phyloP scores from a whole-genome alignment of 2,888 invertebrate species.

The Prostheceraeus crozeri region DNA sequence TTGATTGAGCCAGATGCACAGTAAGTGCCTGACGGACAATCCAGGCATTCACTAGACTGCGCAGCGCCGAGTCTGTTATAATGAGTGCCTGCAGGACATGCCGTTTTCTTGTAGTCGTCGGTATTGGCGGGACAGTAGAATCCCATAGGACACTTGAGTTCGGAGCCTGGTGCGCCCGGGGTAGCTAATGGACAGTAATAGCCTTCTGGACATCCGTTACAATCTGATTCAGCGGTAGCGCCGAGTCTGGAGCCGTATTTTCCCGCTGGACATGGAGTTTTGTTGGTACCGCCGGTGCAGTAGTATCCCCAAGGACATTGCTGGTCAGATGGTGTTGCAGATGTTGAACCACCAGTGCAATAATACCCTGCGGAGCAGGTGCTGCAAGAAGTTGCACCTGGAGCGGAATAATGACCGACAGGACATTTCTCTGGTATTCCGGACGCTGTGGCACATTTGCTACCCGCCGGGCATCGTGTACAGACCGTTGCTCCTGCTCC shows the following conservation, averaged over 20 bases:
- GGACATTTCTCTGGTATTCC: constrained; percentile 45
- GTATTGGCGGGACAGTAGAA: not conserved
- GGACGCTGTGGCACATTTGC: constrained; percentile 45
- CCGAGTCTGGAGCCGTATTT: not conserved
- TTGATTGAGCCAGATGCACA: constrained; percentile 44
- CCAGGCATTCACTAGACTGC: constrained; percentile 44
- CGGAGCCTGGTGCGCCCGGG: not conserved
- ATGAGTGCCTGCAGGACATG: not conserved
- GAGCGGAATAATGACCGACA: constrained; percentile 46
- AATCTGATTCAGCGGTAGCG: constrained; percentile 7
- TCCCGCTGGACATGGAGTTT: constrained; percentile 46
- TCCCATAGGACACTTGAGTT: not conserved
- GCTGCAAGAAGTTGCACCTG: constrained; percentile 38
- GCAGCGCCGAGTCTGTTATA: constrained; percentile 36
- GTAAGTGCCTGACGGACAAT: constrained; percentile 50
- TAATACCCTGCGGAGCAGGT: constrained; percentile 46
- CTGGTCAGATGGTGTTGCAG: constrained; percentile 44
- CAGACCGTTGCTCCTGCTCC: constrained; percentile 47
- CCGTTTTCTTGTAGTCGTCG: not conserved
- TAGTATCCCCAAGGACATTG: constrained; percentile 49
- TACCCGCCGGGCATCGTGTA: constrained; percentile 48
- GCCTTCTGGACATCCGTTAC: not conserved
- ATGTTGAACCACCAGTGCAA: constrained; percentile 44
- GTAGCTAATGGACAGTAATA: constrained; percentile 3
- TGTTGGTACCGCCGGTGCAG: constrained; percentile 46